These are phyloP conservation scores for Palythoa grandis DNA, from an alignment of 92 coral and sea anemone genomes.

Conservation along the genomic window DNA sequence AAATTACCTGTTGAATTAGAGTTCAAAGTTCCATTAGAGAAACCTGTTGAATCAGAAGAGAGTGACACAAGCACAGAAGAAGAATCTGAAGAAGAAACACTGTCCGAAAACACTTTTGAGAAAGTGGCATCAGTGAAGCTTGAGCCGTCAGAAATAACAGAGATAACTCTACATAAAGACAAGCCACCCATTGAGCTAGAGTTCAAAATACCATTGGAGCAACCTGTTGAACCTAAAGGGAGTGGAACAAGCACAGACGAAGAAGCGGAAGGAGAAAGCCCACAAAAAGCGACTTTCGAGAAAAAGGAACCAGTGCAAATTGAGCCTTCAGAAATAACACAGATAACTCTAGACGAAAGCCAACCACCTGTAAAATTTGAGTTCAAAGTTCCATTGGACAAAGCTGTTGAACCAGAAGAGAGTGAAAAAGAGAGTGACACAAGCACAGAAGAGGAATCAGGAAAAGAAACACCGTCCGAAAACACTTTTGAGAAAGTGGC, in stretches of 20 bases:
- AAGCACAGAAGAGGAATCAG: background rate
- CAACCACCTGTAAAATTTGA: background rate
- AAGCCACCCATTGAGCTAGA: background rate
- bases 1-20: background rate
- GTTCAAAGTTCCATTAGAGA: constrained; percentile 14
- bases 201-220: background rate
- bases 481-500: background rate
- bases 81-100: background rate
- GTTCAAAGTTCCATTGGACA: background rate
- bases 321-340: background rate
- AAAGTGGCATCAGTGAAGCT: background rate
- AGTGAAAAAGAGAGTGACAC: background rate
- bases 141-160: constrained; percentile 1
- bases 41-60: background rate
- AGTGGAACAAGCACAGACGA: constrained; percentile 16
- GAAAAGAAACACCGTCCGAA: background rate
- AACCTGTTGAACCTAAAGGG: background rate
- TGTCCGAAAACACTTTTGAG: background rate
- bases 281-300: background rate
- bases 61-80: background rate
- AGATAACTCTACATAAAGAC: background rate
- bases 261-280: constrained; percentile 16
- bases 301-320: background rate
- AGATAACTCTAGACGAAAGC: background rate
- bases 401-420: background rate